phyloP scores from a whole-genome alignment of 2,888 invertebrate species.

The Sinhomidia bicolor region DNA sequence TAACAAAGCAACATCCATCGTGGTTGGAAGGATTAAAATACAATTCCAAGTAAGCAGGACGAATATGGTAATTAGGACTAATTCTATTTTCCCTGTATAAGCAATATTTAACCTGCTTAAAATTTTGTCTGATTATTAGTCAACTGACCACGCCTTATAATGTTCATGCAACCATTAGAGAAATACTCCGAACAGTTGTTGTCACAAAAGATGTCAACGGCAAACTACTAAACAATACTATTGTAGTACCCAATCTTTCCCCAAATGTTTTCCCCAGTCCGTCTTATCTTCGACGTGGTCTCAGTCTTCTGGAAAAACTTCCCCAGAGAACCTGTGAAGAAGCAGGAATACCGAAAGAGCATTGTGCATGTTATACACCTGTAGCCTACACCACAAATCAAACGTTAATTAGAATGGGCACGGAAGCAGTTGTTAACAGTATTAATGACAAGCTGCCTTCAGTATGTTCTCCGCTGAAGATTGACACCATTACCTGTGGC shows the following conservation, averaged over 20 bases:
- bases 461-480: constrained; percentile 48
- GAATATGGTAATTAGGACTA: too few relatives aligned
- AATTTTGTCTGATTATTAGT: constrained; percentile 53
- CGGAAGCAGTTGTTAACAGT: constrained; percentile 36
- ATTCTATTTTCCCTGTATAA: neutral
- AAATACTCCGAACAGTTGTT: constrained; percentile 59
- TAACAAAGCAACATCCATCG: constrained; percentile 23
- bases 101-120: neutral
- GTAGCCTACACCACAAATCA: constrained; percentile 57
- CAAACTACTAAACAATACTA: too few relatives aligned
- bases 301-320: constrained; percentile 64
- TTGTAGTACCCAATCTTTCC: too few relatives aligned
- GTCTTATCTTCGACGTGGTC: constrained; percentile 40
- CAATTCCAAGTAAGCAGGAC: constrained; percentile 70
- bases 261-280: neutral
- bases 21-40: constrained; percentile 63
- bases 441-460: constrained; percentile 71
- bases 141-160: constrained; percentile 73
- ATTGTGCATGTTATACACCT: constrained; percentile 72
- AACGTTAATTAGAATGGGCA: constrained; percentile 55
- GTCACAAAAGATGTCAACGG: too few relatives aligned
- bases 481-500: constrained; percentile 48
- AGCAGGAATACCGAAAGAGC: constrained; percentile 69
- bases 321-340: constrained; percentile 66
- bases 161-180: constrained; percentile 68